Evolutionary conservation across 2,113 vertebrate genomes (phyloP), one percentile per base, ranked within the genome.

Genomic region (Periophthalmus modestus): DNA sequence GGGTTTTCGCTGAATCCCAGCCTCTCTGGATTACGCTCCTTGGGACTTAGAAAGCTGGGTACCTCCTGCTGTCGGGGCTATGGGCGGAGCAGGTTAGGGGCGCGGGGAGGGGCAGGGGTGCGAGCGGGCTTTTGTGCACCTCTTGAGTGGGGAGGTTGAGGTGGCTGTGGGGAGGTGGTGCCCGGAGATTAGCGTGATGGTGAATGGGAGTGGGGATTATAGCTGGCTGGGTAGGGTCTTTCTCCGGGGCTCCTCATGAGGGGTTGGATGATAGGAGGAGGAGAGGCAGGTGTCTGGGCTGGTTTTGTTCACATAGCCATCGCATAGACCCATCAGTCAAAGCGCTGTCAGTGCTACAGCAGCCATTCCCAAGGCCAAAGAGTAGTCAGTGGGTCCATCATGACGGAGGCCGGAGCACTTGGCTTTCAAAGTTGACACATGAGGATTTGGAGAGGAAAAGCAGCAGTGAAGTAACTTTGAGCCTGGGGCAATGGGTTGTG

Each of bases 171-270:
- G 85, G 87, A 82, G 84, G 78, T 73, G 83, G 85, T 80, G 82
- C 72, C 39, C 77, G 70, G 89, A 92, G 93, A 93, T 94, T 94
- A 93, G 86, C 81, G 89, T 75, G 86, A 89, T 79, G 78, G 81
- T 94, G 92, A 94, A 93, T 93, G 79, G 86, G 89, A 89, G 75
- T 84, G 86, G 88, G 92, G 92, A 94, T 93, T 94, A 43, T 43
- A 93, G 83, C 81, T 85, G 82, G 90, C 84, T 86, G 87, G 90
- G 85, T 84, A 72, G 82, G 89, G 85, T 79, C 84, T 75, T 85
- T 86, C 84, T 83, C 79, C 69, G 77, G 76, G 84, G 71, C 84
- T 70, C 79, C 65, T 75, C 83, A 59, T 75, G 83, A 85, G 79
- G 87, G 82, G 85, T 78, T 80, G 82, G 55, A 83, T 72, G 81